Percentiles rank a stretch among this genome's conserved stretches.
These are phyloP conservation scores for Saccopteryx leptura DNA, from an alignment of 2,113 vertebrate genomes.

Conservation along the genomic window DNA sequence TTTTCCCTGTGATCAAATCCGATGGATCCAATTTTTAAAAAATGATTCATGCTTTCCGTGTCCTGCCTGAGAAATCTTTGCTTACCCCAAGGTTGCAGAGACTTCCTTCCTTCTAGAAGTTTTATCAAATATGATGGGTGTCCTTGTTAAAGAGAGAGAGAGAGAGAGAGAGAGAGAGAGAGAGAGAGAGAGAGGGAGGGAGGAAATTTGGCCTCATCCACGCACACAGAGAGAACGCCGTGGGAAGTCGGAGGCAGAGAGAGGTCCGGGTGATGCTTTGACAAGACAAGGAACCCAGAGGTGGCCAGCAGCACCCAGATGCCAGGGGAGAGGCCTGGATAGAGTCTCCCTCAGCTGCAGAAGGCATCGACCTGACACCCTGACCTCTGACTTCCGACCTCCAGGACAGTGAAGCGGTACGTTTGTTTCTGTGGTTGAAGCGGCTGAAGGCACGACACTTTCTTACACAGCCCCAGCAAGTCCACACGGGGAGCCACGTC, in stretches of 20 bases:
- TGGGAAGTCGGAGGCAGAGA: background rate
- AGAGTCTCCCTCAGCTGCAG: background rate
- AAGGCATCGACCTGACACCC: background rate
- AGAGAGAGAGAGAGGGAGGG: too few relatives aligned
- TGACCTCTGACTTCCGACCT: background rate
- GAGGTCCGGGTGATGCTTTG: background rate
- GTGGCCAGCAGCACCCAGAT: background rate
- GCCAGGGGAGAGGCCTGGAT: background rate
- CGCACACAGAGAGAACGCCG: fast-evolving
- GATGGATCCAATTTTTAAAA: background rate
- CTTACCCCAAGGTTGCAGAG: background rate
- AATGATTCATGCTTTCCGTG: background rate
- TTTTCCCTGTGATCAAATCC: background rate
- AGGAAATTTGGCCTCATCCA: background rate
- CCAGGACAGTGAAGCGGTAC: background rate
- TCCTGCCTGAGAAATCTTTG: background rate
- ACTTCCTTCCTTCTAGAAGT: background rate
- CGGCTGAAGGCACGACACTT: too few relatives aligned
- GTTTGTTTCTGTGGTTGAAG: fast-evolving
- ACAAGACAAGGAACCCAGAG: background rate
- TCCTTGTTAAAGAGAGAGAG: background rate
- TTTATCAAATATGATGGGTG: background rate
- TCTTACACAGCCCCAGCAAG: background rate
- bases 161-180: too few relatives aligned
- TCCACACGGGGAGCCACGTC: background rate